These are phyloP conservation scores for Drosophila prostipennis DNA, from an alignment of 2,888 invertebrate genomes.

Conservation along the genomic window DNA sequence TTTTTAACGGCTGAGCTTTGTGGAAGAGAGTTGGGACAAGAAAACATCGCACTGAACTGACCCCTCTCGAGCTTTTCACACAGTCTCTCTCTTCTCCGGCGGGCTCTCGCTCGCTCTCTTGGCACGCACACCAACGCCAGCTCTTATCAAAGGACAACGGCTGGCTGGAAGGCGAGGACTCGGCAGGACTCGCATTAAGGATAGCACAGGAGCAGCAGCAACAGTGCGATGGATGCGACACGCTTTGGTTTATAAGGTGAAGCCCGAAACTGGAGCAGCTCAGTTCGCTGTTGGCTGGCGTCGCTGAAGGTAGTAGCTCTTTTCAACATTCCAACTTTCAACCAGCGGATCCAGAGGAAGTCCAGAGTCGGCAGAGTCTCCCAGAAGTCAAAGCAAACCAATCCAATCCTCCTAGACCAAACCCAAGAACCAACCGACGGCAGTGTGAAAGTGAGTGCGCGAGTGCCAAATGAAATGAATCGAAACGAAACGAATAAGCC, in stretches of 20 bases:
- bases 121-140: conserved; percentile 52
- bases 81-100: conserved; percentile 1
- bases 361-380: conserved; percentile 14
- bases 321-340: conserved; percentile 13
- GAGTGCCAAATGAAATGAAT: conserved; percentile 39
- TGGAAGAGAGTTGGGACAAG: conserved; percentile 3
- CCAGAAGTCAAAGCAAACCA: conserved; percentile 11
- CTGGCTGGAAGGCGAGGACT: conserved; percentile 59
- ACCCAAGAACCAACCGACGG: neutral
- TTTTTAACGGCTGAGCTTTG: conserved; percentile 30
- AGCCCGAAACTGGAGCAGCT: conserved; percentile 75
- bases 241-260: conserved; percentile 66
- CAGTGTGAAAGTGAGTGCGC: conserved; percentile 42
- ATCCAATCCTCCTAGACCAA: conserved; percentile 11
- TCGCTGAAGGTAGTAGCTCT: conserved; percentile 70
- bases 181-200: conserved; percentile 60
- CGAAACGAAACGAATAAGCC: conserved; percentile 28
- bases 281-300: conserved; percentile 82
- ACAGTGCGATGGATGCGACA: conserved; percentile 32
- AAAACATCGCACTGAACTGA: conserved; percentile 40
- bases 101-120: conserved; percentile 22
- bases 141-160: conserved; percentile 65
- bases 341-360: conserved; percentile 43
- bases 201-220: conserved; percentile 55
- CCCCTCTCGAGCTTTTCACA: conserved; percentile 38